Base-by-base conservation (phyloP, 2,797 vertebrate species). In the Limnodromus scolopaceus region DNA sequence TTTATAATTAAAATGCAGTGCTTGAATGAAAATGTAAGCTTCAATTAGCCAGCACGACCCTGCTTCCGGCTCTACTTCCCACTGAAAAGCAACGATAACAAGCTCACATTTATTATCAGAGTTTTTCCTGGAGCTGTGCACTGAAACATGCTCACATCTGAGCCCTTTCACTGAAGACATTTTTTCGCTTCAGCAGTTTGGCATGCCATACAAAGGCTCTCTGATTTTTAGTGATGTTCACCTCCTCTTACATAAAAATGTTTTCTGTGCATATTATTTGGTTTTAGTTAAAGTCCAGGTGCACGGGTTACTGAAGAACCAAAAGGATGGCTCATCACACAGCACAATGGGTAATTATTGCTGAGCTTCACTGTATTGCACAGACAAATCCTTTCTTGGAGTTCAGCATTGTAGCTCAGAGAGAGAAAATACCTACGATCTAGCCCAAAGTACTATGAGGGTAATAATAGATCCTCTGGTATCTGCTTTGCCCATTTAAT, bases 1-100 rank as follows among this genome's bases (percentile, higher is more conserved):
- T 98, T 98, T 98, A 97, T 98, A 98, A 98, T 98, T 98, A 98
- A 98, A 98, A 97, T 93, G 95, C 88, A 77, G 94, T 84, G 92
- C 96, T 96, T 97, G 96, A 98, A 98, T 97, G 98, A 96, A 94
- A 96, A 98, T 84, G 70, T 93, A 98, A 97, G 97, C 97, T 97
- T 97, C 98, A 98, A 98, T 99, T 98, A 99, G 97, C 97, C 95
- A 95, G 95, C 92, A 89, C 58, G 60, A 91, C 77, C 93, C 92
- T 60, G 96, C 98, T 98, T 98, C 98, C 98, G 97, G 97, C 96
- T 93, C 97, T 92, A 58, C 96, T 97, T 96, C 94, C 82, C 97
- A 83, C 97, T 98, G 97, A 98, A 98, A 98, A 97, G 97, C 95
- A 95, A 90, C 55, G 96, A 97, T 98, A 98, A 98, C 98, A 98